Conservation (phyloP, 2,113 vertebrate genomes). For the Oxyura jamaicensis region DNA sequence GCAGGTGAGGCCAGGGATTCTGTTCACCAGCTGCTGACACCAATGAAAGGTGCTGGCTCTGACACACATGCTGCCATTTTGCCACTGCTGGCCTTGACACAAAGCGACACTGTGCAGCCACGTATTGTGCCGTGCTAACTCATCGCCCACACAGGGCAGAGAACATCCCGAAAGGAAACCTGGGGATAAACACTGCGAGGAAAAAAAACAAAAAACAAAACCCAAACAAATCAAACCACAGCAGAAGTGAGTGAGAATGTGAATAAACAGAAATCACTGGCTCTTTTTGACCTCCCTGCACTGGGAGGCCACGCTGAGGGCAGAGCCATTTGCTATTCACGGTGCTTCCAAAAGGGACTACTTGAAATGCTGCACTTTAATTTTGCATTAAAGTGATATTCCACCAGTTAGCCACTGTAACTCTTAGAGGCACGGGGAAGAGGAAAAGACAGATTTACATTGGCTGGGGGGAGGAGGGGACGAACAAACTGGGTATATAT, state of each 20-base stretch:
- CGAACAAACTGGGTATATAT: neutral
- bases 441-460: neutral
- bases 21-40: neutral
- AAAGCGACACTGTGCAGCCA: neutral
- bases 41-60: neutral
- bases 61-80: neutral
- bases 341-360: neutral
- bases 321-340: neutral
- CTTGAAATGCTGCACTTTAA: neutral
- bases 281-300: neutral
- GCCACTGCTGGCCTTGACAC: neutral
- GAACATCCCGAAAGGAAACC: neutral
- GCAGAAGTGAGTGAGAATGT: neutral
- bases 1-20: neutral
- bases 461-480: neutral
- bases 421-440: neutral
- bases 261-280: slow-evolving; percentile 10
- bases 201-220: neutral
- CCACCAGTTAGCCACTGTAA: neutral
- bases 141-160: neutral
- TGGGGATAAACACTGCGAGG: neutral
- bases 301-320: neutral
- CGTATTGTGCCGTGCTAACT: neutral
- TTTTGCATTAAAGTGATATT: neutral
- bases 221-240: slow-evolving; percentile 9